Conservation (phyloP, 2,113 vertebrate genomes). For the Pithys albifrons region DNA sequence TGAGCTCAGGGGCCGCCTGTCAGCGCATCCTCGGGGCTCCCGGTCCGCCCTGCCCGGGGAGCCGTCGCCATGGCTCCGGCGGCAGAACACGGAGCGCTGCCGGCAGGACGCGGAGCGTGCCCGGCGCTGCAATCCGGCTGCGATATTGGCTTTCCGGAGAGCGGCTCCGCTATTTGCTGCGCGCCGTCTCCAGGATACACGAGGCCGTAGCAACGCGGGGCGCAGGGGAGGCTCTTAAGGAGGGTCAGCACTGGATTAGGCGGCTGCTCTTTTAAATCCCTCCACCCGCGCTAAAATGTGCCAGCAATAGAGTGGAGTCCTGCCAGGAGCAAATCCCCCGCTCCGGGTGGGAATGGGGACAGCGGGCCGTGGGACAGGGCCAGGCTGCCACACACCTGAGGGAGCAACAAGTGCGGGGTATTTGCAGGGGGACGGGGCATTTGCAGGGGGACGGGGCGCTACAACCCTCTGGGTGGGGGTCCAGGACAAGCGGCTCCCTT, state of each 20-base stretch:
- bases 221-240: background rate
- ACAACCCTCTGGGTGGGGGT: background rate
- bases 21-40: background rate
- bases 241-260: background rate
- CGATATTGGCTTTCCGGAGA: constrained; percentile 45
- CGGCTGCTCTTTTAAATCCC: background rate
- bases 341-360: background rate
- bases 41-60: background rate
- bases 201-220: constrained; percentile 57
- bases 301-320: background rate
- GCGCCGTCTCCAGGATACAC: constrained; percentile 70
- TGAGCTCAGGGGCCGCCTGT: background rate
- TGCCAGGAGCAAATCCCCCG: background rate
- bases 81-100: background rate
- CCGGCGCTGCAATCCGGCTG: constrained; percentile 30
- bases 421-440: accelerated
- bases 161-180: constrained; percentile 66
- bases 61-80: background rate
- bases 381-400: accelerated
- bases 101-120: background rate
- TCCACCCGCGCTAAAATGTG: background rate
- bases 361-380: accelerated
- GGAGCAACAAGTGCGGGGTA: background rate
- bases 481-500: accelerated
- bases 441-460: accelerated